Evolutionary conservation across 2,888 invertebrate genomes (phyloP), one percentile per base, ranked within the genome.

Genomic region (Chrysodeixis includens): DNA sequence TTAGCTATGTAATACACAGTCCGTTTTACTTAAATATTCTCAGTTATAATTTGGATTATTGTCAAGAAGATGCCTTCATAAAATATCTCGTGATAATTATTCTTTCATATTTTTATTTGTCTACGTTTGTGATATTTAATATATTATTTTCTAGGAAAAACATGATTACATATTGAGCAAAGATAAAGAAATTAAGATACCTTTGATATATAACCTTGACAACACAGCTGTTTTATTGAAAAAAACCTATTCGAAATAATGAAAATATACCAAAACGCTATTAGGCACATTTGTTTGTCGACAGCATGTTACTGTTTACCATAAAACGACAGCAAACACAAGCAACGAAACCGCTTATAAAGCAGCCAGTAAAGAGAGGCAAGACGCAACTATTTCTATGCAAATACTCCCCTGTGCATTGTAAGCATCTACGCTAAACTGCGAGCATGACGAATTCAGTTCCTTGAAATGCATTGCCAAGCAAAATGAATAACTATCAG

Each of bases 1-100:
- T 76, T 76, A 26, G 18, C 65, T 59, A 35, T 12, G 74, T 40
- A 6, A 26, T 2, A 6, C 82, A 81, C 78, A 71, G 69, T 78
- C 69, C 20, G 26, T 8, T 40, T 55, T 56, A 62, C 18, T 56
- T 44, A 49, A 56, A 52, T 71, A n/a, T 54, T 56, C 8, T 4
- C 8, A 10, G 18, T 56, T 59, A 51, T 0, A 53, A 46, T 53
- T 51, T 5, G 18, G 26, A 40, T 40, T 40, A 40, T 40, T 40
- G 40, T 40, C n/a, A n/a, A 40, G 40, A 40, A n/a, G 40, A 40
- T 35, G 1, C 6, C 40, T 40, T 40, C 40, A 7, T 40, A n/a
- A n/a, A n/a, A 40, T 40, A 7, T 40, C n/a, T n/a, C 5, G n/a
- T 40, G 5, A n/a, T 14, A 7, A 40, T 40, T n/a, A 40, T n/a